Evolutionary conservation across 2,113 vertebrate genomes (phyloP).

Genomic region (Forbesichthys agassizii): DNA sequence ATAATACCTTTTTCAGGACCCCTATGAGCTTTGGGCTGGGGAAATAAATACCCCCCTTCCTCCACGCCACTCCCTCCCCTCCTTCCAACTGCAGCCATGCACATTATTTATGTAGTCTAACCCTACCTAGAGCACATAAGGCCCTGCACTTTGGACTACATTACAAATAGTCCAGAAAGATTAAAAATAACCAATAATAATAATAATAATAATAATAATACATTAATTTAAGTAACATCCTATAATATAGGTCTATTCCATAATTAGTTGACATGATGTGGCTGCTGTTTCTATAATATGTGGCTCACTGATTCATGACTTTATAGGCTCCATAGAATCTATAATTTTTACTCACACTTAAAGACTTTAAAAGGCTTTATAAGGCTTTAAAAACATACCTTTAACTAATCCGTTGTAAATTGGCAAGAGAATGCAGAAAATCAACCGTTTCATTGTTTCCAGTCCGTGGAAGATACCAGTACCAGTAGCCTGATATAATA

Average conservation of each 20-base stretch:
- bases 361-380: background rate
- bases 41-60: too few species aligned
- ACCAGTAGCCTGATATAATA: background rate
- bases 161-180: slow-evolving; percentile 1
- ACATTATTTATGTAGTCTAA: too few species aligned
- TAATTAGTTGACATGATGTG: too few species aligned
- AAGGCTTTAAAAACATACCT: slow-evolving; percentile 46
- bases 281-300: too few species aligned
- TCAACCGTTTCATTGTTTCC: slow-evolving; percentile 45
- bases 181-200: slow-evolving; percentile 1
- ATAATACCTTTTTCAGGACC: too few species aligned
- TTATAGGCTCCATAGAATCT: background rate
- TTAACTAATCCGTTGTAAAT: slow-evolving; percentile 20
- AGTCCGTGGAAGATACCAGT: slow-evolving; percentile 4
- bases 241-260: too few species aligned
- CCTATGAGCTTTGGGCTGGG: too few species aligned
- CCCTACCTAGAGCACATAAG: slow-evolving; percentile 47
- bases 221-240: slow-evolving; percentile 17
- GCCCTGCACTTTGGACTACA: slow-evolving; percentile 66
- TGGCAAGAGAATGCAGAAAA: slow-evolving; percentile 47
- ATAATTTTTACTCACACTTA: background rate
- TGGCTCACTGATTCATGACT: too few species aligned
- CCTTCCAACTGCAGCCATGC: too few species aligned
- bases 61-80: too few species aligned
- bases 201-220: too few species aligned